Evolutionary conservation across 2,888 invertebrate species (phyloP), one percentile per base, ranked within the genome.

Genomic region (Crepidodera aurea): DNA sequence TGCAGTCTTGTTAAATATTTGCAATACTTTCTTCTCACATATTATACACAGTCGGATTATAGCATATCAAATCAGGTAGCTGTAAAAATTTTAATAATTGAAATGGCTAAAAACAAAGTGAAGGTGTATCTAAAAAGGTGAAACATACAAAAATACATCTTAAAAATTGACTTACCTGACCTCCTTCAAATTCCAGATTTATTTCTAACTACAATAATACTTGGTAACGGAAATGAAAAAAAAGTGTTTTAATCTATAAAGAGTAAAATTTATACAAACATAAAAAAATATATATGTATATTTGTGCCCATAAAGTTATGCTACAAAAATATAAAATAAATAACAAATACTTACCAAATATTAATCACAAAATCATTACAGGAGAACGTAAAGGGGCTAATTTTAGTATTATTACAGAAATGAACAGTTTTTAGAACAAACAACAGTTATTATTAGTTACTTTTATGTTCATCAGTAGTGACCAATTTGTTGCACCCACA

Each of bases 401-500:
- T 32, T 32, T 32, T n/a, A 16, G 18, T 32, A 46, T 51, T 54
- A 22, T 58, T 39, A 46, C 25, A 40, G 22, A 59, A 60, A 37
- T 32, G 13, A 56, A 10, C 29, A 57, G 25, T 37, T 51, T 58
- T 51, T 53, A 29, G 55, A 56, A 56, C 22, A 56, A 61, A 56
- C 51, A 54, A 50, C 42, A 55, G 53, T 54, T 50, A 54, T 54
- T 50, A 54, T 50, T 44, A 54, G 46, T 16, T 54, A 25, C 37
- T 48, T n/a, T 54, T 15, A 44, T 19, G 34, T 44, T 56, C 19
- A 22, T 32, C 34, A 57, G 16, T 32, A 48, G 53, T 58, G 37
- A 48, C 39, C 15, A 53, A 57, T 62, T 66, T 58, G 69, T 70
- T 68, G 69, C 72, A 76, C 73, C 77, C 78, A 79, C 80, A 80